Conservation (phyloP, 2,113 vertebrate genomes). For the Agelaius phoeniceus region DNA sequence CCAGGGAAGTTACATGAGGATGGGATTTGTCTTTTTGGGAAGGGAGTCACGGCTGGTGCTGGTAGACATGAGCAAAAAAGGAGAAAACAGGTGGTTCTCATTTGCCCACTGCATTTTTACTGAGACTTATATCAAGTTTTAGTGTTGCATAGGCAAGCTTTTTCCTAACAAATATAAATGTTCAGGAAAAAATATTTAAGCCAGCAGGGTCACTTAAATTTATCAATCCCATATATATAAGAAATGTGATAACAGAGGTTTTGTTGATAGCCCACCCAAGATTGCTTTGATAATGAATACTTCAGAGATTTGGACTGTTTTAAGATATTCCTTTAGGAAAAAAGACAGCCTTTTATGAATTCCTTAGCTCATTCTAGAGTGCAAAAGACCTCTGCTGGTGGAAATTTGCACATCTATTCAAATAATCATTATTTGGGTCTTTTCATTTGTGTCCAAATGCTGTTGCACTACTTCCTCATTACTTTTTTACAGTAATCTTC, state of each 20-base stretch:
- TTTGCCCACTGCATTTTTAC: not conserved
- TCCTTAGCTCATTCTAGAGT: not conserved
- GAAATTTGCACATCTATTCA: slow-evolving; percentile 17
- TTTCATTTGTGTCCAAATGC: not conserved
- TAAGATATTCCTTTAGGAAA: not conserved
- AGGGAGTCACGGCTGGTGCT: not conserved
- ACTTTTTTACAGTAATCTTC: not conserved
- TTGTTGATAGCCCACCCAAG: not conserved
- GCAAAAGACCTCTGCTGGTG: slow-evolving; percentile 62
- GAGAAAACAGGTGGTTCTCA: not conserved
- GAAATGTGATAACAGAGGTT: not conserved
- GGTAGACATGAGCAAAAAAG: not conserved
- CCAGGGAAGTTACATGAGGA: not conserved
- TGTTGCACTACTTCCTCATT: not conserved
- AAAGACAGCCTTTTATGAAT: not conserved
- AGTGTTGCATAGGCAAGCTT: not conserved
- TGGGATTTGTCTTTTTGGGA: not conserved
- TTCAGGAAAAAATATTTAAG: not conserved
- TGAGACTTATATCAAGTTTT: not conserved
- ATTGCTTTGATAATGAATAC: not conserved
- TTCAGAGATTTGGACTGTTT: not conserved
- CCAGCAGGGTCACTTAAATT: not conserved
- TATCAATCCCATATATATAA: not conserved
- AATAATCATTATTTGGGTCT: not conserved
- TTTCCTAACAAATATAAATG: not conserved